These are phyloP conservation scores for Hemithea aestivaria DNA, from an alignment of 2,888 invertebrate species.

Conservation along the genomic window DNA sequence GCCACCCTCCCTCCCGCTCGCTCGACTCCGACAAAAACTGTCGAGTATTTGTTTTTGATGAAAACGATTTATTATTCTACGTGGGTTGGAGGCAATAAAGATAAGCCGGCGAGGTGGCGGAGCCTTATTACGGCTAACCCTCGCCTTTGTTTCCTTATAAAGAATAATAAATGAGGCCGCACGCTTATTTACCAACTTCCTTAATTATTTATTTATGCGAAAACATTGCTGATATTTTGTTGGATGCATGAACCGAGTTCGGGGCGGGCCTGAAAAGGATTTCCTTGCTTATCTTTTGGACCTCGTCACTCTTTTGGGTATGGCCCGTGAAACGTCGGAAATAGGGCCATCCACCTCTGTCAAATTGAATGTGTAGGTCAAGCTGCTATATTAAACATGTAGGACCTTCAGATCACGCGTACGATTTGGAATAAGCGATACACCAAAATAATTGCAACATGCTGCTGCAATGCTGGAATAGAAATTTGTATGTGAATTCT, in stretches of 20 bases:
- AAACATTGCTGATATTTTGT: slow-evolving; percentile 72
- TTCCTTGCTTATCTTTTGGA: slow-evolving; percentile 25
- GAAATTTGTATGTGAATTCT: slow-evolving; percentile 9
- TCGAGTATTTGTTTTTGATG: slow-evolving; percentile 81
- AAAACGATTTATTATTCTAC: slow-evolving; percentile 80
- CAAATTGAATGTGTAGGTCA: slow-evolving; percentile 9
- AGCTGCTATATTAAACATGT: neutral
- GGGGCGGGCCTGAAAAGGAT: slow-evolving; percentile 32
- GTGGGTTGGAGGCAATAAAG: slow-evolving; percentile 80
- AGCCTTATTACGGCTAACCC: slow-evolving; percentile 80
- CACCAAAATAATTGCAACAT: no score
- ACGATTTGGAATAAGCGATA: no score
- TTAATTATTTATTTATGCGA: slow-evolving; percentile 77
- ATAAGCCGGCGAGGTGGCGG: slow-evolving; percentile 79
- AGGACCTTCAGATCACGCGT: no score
- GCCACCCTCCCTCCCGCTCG: slow-evolving; percentile 76
- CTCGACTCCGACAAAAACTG: slow-evolving; percentile 79
- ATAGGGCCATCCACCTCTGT: slow-evolving; percentile 17
- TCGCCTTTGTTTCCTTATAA: slow-evolving; percentile 80
- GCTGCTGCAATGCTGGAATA: no score
- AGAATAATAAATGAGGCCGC: slow-evolving; percentile 79
- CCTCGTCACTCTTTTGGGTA: slow-evolving; percentile 14
- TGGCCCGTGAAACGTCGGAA: slow-evolving; percentile 15
- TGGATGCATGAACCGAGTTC: slow-evolving; percentile 47
- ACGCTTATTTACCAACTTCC: slow-evolving; percentile 77